Conservation (phyloP, 2,113 vertebrate species). For the Phalacrocorax pelagicus region DNA sequence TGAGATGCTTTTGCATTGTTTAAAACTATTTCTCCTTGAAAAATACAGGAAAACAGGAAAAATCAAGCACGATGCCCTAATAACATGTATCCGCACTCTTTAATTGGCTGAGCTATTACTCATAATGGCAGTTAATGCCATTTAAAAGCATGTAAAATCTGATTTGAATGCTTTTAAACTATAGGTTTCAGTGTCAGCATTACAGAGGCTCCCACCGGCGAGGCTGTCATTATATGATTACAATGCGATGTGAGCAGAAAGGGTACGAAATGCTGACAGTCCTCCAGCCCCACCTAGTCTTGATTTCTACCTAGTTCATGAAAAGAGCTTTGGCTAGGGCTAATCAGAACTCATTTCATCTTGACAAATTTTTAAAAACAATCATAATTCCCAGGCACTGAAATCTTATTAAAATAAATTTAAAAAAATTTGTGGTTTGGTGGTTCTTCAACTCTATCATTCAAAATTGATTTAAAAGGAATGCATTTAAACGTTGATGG, state of each 20-base stretch:
- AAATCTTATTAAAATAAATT: not conserved
- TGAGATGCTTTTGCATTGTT: not conserved
- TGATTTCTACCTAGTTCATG: not conserved
- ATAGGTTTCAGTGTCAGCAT: not conserved
- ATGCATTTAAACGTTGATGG: not conserved
- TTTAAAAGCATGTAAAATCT: not conserved
- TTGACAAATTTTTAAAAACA: not conserved
- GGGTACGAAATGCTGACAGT: not conserved
- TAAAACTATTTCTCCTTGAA: not conserved
- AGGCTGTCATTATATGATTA: not conserved
- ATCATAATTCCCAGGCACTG: not conserved
- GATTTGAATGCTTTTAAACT: conserved; percentile 1
- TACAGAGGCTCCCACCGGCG: not conserved
- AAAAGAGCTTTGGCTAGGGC: not conserved
- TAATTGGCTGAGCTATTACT: not conserved
- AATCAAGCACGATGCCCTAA: not conserved
- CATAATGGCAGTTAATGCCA: not conserved
- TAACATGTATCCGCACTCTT: not conserved
- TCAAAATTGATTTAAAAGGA: not conserved
- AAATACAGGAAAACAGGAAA: not conserved
- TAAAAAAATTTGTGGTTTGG: not conserved
- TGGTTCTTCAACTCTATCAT: not conserved
- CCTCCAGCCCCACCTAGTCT: not conserved
- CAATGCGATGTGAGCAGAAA: not conserved
- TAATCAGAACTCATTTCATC: not conserved